A percentile compares a stretch with the other conserved stretches of the same genome.
These are phyloP conservation scores for Drosophila paracracens DNA, from an alignment of 2,888 invertebrate genomes.

Conservation along the genomic window DNA sequence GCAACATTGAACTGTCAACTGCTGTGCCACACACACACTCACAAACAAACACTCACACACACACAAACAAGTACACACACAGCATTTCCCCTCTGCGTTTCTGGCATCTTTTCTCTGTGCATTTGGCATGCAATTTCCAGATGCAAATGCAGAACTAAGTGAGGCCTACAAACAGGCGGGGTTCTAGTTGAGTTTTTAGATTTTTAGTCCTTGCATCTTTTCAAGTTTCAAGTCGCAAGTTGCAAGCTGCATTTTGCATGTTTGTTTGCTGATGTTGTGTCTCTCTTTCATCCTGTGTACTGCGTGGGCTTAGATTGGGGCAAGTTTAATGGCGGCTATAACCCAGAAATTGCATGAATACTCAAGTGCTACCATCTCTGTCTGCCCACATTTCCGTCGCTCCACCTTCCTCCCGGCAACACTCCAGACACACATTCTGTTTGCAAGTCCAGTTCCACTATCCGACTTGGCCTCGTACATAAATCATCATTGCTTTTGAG, in stretches of 20 bases:
- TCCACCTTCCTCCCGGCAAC: not conserved
- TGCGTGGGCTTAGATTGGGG: slow-evolving; percentile 17
- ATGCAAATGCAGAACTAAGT: slow-evolving; percentile 57
- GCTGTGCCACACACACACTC: slow-evolving; percentile 19
- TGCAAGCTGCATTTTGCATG: slow-evolving; percentile 21
- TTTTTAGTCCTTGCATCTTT: slow-evolving; percentile 36
- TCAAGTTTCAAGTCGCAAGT: slow-evolving; percentile 20
- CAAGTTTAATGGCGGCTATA: slow-evolving; percentile 78
- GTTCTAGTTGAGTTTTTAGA: slow-evolving; percentile 1
- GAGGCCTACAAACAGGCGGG: slow-evolving; percentile 33
- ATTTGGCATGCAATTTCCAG: slow-evolving; percentile 75
- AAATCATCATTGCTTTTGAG: slow-evolving; percentile 79
- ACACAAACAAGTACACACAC: not conserved
- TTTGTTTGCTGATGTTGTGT: slow-evolving; percentile 30
- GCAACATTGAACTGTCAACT: slow-evolving; percentile 80
- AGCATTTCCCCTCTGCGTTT: too few relatives aligned
- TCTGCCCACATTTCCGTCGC: not conserved
- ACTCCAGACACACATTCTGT: not conserved
- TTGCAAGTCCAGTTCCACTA: slow-evolving; percentile 45
- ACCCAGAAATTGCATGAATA: slow-evolving; percentile 81
- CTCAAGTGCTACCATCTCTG: slow-evolving; percentile 64
- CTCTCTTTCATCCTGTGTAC: slow-evolving; percentile 19
- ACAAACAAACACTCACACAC: too few relatives aligned
- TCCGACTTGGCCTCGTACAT: slow-evolving; percentile 69
- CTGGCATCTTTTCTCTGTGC: slow-evolving; percentile 41